Base-by-base conservation (phyloP, 2,113 vertebrate genomes). In the Sylvia atricapilla region DNA sequence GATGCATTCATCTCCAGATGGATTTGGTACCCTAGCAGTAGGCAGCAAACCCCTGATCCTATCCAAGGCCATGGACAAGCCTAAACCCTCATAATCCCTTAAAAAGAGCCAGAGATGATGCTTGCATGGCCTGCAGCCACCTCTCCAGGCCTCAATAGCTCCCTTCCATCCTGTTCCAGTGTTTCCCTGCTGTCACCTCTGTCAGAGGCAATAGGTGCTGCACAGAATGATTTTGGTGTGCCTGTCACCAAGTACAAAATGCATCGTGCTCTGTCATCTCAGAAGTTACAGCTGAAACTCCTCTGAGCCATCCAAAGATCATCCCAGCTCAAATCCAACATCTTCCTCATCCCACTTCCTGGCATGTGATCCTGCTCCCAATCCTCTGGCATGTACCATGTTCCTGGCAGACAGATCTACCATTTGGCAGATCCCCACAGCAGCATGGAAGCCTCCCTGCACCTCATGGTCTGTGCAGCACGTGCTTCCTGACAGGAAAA, bases 171-270 rank as follows among this genome's bases (percentile, higher is more conserved):
- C 10, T 2, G 2, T 1, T 5, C 33, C 69, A 75, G 59, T 6
- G 2, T 44, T 79, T 73, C 21, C n/a, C 44, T 89, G 53, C 70
- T 7, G 1, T 37, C n/a, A 50, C 33, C 55, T 69, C 84, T 76
- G 30, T 46, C 49, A 77, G 52, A 72, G 60, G 80, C 81, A 93
- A 89, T 74, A 87, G 63, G 77, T 77, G 74, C 81, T 58, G 63
- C 55, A 44, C 31, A 58, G 73, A 76, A 62, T 15, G 2, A 33
- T 63, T 85, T 83, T 9, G 23, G 37, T 5, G 55, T 4, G 1
- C 44, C 87, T 73, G 62, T 83, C 83, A 55, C 64, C 37, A 14
- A 46, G 77, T 46, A 31, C 46, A 27, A 73, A 77, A 46, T 13
- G 20, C 59, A 16, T 21, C 1, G 1, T 56, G n/a, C 50, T 62